Base-by-base conservation (phyloP, 2,797 vertebrate genomes). In the Lepus townsendii region DNA sequence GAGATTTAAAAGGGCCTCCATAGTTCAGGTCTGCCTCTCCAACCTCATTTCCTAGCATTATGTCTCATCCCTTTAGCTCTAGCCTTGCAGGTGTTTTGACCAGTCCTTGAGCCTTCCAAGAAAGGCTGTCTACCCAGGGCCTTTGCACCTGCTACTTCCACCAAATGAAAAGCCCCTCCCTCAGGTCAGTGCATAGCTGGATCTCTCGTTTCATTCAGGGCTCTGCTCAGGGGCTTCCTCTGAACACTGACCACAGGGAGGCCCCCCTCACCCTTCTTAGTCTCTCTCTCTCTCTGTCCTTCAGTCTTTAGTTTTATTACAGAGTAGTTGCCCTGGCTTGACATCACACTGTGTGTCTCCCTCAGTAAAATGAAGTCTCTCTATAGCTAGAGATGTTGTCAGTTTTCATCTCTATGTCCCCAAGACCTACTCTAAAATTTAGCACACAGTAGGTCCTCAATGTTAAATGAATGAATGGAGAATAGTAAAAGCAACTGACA, bases 401-500 rank as follows among this genome's bases (percentile, higher is more conserved):
- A 30, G 3, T 79, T 90, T 78, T 88, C 73, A 86, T 78, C 62
- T 86, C 71, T 60, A 54, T 52, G 63, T 75, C 30, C 35, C 16
- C 66, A 72, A 47, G 16, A 79, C 47, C 57, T 68, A 57, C 11
- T 47, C 52, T 82, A 65, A 65, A 38, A 60, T 71, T 68, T 35
- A 32, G 71, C 63, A 76, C 50, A 42, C 7, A 82, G 71, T 62
- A 62, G 42, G 57, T 78, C 30, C 80, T 92, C 69, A 63, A 30
- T 60, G 57, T 89, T 65, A 80, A 95, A 52, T 22, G 60, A 68
- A 32, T 22, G 47, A 54, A 80, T 30, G 57, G 66, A 82, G 57
- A 91, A 57, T 16, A 75, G 27, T 92, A 16, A 90, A 79, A 84
- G 47, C 57, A 89, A 88, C 3, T 35, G 90, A 85, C 16, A 78